Percentiles rank a stretch among this genome's conserved stretches.
phyloP scores from a whole-genome alignment of 2,888 invertebrate species.

The Torymus auratus region DNA sequence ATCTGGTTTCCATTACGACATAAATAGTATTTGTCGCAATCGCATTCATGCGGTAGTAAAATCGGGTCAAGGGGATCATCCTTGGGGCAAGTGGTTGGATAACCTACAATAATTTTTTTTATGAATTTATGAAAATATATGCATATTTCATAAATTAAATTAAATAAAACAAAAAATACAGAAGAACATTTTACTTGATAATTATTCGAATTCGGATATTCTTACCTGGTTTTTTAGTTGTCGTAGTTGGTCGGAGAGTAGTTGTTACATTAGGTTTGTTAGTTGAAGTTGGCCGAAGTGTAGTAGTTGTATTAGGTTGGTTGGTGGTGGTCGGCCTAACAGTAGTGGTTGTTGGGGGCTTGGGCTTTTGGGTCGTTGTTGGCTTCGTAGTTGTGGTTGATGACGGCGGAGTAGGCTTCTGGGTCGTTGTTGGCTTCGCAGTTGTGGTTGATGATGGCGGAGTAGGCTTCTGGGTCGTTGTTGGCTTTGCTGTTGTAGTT shows the following conservation, averaged over 20 bases:
- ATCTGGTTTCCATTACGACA: constrained; percentile 14
- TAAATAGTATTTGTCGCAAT: constrained; percentile 21
- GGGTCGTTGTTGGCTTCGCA: no score
- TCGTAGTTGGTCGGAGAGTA: not conserved
- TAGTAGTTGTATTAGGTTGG: not conserved
- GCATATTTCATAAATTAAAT: not conserved
- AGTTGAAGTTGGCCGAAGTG: not conserved
- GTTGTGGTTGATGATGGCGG: no score
- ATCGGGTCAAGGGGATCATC: not conserved
- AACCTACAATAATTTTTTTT: constrained; percentile 4
- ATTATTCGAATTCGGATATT: no score
- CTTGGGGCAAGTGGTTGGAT: constrained; percentile 36
- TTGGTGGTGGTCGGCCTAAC: no score
- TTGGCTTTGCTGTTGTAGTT: no score
- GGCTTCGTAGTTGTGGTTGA: not conserved
- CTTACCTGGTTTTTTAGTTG: constrained; percentile 32
- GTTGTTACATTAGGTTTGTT: not conserved
- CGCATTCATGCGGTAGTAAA: constrained; percentile 14
- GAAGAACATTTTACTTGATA: not conserved
- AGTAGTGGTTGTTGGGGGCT: not conserved
- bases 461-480: no score
- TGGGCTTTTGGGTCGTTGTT: not conserved
- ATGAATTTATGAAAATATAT: not conserved
- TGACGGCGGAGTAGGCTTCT: no score
- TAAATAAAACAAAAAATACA: not conserved